Conservation (phyloP, 1,140 invertebrate genomes). For the Helicoverpa zea region DNA sequence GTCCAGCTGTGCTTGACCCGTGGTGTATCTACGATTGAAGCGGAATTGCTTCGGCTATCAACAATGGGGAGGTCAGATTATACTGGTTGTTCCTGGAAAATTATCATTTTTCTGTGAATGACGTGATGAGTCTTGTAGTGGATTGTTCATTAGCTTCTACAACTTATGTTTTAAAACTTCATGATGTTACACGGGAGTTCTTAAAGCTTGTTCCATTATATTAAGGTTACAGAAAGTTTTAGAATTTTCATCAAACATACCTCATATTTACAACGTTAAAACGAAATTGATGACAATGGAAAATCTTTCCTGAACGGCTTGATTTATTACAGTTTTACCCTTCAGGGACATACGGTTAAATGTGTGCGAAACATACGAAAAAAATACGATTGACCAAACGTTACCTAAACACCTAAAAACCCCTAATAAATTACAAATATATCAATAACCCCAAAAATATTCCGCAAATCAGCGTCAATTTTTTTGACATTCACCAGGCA, state of each 20-base stretch:
- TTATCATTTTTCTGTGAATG: neutral
- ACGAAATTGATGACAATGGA: no score
- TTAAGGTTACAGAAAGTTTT: no score
- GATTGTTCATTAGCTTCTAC: no score
- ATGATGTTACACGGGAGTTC: no score
- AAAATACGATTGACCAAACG: no score
- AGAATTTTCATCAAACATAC: neutral
- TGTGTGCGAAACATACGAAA: no score
- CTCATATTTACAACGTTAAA: no score
- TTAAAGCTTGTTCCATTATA: no score
- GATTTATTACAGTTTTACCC: no score
- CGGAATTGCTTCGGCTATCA: neutral
- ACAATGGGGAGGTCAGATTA: neutral
- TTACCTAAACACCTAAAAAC: neutral
- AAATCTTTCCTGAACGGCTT: no score
- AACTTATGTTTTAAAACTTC: no score
- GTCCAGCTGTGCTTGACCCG: neutral
- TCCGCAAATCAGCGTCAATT: conserved; percentile 10
- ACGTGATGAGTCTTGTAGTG: neutral
- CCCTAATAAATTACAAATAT: neutral
- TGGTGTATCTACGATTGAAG: neutral
- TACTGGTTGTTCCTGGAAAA: conserved; percentile 6
- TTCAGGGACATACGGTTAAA: no score
- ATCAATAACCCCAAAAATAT: neutral
- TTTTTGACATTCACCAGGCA: conserved; percentile 10